A percentile compares a stretch with the other conserved stretches of the same genome.
phyloP scores from a whole-genome alignment of 2,113 vertebrate species.

The Zosterops borbonicus region DNA sequence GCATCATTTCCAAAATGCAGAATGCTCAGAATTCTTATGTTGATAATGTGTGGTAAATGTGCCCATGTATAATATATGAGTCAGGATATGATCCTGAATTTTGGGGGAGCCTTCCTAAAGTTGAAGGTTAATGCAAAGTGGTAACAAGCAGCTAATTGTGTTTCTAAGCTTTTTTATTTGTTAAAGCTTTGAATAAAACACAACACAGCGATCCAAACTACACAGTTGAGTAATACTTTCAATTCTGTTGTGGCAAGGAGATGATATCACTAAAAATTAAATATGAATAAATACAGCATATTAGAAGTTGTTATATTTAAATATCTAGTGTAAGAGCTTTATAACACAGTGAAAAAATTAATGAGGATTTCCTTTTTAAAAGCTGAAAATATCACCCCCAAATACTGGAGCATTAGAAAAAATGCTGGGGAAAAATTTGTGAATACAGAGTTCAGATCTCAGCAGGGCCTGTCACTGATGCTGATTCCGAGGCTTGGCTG shows the following conservation, averaged over 20 bases:
- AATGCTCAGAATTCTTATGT: background rate
- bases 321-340: background rate
- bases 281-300: background rate
- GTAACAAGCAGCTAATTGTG: background rate
- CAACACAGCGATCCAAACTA: background rate
- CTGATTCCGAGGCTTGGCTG: background rate
- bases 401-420: background rate
- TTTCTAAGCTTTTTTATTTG: background rate
- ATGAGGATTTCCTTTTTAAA: background rate
- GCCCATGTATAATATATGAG: background rate
- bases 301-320: background rate
- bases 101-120: background rate
- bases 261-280: background rate
- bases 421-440: background rate
- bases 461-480: background rate
- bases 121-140: background rate
- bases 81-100: background rate
- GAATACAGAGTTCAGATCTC: background rate
- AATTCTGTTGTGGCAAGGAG: background rate
- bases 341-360: background rate
- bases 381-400: background rate
- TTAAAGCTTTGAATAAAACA: background rate
- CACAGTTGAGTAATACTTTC: background rate
- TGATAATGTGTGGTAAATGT: background rate
- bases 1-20: background rate